Base-by-base conservation (phyloP, 1,140 invertebrate genomes). In the Ceratosolen solmsi region DNA sequence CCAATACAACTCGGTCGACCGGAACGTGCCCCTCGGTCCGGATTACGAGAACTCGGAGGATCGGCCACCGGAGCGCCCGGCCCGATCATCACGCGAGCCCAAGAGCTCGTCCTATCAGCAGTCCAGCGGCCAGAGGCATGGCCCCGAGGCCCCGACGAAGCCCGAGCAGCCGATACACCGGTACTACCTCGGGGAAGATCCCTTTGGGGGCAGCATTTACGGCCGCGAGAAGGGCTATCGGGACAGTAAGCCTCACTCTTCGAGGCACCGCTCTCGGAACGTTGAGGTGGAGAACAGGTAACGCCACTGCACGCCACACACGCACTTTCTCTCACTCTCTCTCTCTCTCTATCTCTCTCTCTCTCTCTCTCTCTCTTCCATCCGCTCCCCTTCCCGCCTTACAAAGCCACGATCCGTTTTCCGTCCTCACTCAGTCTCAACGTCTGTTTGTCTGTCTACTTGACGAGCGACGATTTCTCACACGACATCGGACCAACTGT, bases 131-230 rank as follows among this genome's bases (percentile, higher is more conserved):
- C 63, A 36, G 33, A 30, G 94, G 70, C 95, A 38, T 33, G 20
- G 25, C 30, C 30, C 30, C 63, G 33, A 36, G 63, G 7, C 63
- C 33, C n/a, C 11, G n/a, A 20, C 13, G 46, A 41, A 33, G 71
- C 80, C 33, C 36, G 56, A 60, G 74, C 81, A 82, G 83, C 84
- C 85, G 36, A 74, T 94, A 60, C 95, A 96, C 86, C 93, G 94
- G 78, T 97, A 96, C 89, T 96, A 97, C 87, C 92, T 96, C 54
- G 96, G 96, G 17, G 95, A 96, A 90, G 95, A 96, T 92, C 95
- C 96, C 7, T 96, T 96, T 88, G 94, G 93, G 41, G 95, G 95
- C 78, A 95, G 94, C 87, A 95, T 96, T 85, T 96, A 96, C 87
- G 95, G 95, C 49, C 93, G 94, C 80, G 95, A 96, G 88, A 95